A percentile compares a stretch with the other conserved stretches of the same genome.
Evolutionary conservation across 2,113 vertebrate genomes (phyloP).

Genomic region (Peromyscus leucopus): DNA sequence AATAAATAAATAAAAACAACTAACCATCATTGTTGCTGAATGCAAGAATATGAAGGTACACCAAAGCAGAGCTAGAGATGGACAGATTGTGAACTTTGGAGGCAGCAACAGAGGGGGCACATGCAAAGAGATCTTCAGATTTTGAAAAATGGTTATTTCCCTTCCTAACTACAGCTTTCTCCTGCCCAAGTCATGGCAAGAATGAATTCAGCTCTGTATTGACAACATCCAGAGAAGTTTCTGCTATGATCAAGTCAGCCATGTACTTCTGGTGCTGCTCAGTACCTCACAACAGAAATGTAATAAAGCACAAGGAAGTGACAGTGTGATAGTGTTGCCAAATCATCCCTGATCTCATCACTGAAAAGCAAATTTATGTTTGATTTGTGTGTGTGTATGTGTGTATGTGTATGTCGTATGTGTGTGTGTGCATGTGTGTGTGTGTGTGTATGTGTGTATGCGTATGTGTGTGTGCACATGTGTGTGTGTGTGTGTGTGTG

Average conservation of each 20-base stretch:
- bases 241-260: not conserved
- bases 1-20: too few relatives aligned
- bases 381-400: too few relatives aligned
- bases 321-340: not conserved
- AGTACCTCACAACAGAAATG: not conserved
- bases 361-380: not conserved
- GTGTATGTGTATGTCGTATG: too few relatives aligned
- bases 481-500: accelerated
- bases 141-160: not conserved
- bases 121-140: not conserved
- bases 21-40: not conserved
- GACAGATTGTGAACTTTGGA: accelerated
- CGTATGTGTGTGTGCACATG: too few relatives aligned
- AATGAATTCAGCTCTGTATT: not conserved
- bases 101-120: not conserved
- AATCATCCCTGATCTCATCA: not conserved
- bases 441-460: not conserved
- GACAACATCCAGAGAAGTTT: not conserved
- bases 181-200: not conserved
- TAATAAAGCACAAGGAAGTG: not conserved
- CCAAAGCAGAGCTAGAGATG: accelerated
- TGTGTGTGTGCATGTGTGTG: not conserved
- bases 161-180: not conserved
- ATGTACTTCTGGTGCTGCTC: not conserved
- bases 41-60: not conserved